These are phyloP conservation scores for Heliconius hewitsoni DNA, from an alignment of 1,140 invertebrate genomes.

Conservation along the genomic window DNA sequence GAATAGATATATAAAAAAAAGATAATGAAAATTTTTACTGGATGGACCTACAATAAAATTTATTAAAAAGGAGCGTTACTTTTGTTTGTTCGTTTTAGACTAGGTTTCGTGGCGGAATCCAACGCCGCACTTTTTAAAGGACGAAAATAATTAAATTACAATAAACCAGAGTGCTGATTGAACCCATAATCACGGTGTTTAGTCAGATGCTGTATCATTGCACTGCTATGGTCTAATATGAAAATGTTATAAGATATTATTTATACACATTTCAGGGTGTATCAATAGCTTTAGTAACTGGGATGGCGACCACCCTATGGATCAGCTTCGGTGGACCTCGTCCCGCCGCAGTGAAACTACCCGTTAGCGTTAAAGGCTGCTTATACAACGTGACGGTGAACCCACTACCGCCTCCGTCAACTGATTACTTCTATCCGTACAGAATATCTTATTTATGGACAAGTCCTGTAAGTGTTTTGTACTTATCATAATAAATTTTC, in stretches of 20 bases:
- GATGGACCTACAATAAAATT: too few species aligned
- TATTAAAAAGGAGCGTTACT: too few species aligned
- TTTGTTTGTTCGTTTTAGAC: too few species aligned
- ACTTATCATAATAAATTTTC: background rate
- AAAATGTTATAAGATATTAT: background rate
- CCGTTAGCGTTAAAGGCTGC: conserved; percentile 83
- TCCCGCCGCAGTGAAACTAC: conserved; percentile 82
- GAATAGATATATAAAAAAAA: too few species aligned
- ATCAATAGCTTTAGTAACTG: conserved; percentile 84
- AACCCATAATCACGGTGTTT: too few species aligned
- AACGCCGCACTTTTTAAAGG: too few species aligned
- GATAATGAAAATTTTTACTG: too few species aligned
- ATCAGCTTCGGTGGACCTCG: conserved; percentile 92
- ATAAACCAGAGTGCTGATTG: too few species aligned
- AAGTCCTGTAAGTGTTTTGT: conserved; percentile 60
- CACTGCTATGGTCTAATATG: too few species aligned
- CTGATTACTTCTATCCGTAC: conserved; percentile 86
- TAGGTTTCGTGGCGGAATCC: too few species aligned
- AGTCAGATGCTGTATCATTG: too few species aligned
- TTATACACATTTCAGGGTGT: conserved; percentile 82
- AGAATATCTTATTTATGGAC: conserved; percentile 95
- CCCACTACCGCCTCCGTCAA: conserved; percentile 39
- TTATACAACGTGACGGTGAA: conserved; percentile 56
- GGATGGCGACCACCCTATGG: conserved; percentile 89
- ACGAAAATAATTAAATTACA: too few species aligned